phyloP scores from a whole-genome alignment of 1,140 invertebrate genomes.

The Drosophila neocordata region DNA sequence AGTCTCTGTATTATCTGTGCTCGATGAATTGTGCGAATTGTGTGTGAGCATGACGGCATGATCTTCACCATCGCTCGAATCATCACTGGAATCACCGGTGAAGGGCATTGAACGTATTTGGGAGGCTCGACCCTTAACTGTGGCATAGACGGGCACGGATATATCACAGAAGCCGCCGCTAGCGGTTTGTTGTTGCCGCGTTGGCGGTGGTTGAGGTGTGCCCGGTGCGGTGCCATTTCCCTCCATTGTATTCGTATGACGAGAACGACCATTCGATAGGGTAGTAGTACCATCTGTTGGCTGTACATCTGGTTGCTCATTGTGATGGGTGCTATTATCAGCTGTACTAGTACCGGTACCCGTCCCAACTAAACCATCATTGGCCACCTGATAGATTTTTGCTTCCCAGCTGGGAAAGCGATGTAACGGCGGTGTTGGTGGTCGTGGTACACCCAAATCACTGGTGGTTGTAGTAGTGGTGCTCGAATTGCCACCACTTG shows the following conservation, averaged over 20 bases:
- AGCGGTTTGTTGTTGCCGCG: slow-evolving; percentile 83
- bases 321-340: slow-evolving; percentile 20
- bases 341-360: slow-evolving; percentile 41
- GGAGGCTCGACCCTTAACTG: slow-evolving; percentile 97
- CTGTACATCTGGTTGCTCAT: slow-evolving; percentile 64
- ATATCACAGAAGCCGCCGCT: slow-evolving; percentile 91
- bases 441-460: slow-evolving; percentile 84
- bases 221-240: slow-evolving; percentile 58
- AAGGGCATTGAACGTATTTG: slow-evolving; percentile 98
- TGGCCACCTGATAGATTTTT: slow-evolving; percentile 95
- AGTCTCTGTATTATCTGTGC: slow-evolving; percentile 84
- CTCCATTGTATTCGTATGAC: slow-evolving; percentile 37
- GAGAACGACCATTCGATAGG: slow-evolving; percentile 43
- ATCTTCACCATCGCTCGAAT: slow-evolving; percentile 95
- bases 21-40: slow-evolving; percentile 82
- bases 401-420: slow-evolving; percentile 96
- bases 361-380: slow-evolving; percentile 88
- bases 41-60: slow-evolving; percentile 83
- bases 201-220: slow-evolving; percentile 80
- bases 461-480: slow-evolving; percentile 82
- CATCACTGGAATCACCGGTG: slow-evolving; percentile 96
- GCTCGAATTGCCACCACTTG: slow-evolving; percentile 84
- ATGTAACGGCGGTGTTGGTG: slow-evolving; percentile 95
- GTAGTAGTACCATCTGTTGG: slow-evolving; percentile 30
- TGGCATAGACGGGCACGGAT: slow-evolving; percentile 96